These are phyloP conservation scores for Ricordea florida DNA, from an alignment of 92 coral and sea anemone genomes.

Conservation along the genomic window DNA sequence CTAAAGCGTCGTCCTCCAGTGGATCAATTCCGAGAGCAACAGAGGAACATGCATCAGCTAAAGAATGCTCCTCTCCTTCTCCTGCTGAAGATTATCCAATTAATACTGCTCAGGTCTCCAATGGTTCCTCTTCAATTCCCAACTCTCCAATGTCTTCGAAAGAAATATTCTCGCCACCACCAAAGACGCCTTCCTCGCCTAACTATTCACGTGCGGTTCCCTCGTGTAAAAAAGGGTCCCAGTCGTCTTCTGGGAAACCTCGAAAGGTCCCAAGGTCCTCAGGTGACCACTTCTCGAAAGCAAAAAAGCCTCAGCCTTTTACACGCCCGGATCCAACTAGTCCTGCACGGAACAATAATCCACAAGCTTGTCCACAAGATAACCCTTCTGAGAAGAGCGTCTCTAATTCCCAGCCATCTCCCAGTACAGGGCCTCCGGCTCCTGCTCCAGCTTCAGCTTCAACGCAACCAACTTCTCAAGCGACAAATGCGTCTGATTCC, in stretches of 20 bases:
- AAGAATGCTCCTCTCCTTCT: not conserved
- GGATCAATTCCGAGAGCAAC: not conserved
- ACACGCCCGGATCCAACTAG: too few relatives aligned
- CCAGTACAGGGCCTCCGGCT: too few relatives aligned
- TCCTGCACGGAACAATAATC: too few relatives aligned
- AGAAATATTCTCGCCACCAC: constrained; percentile 3
- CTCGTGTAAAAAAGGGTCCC: not conserved
- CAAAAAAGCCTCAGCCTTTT: too few relatives aligned
- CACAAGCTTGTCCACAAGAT: too few relatives aligned
- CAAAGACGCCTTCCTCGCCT: constrained; percentile 12
- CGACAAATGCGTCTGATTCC: too few relatives aligned
- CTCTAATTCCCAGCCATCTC: too few relatives aligned
- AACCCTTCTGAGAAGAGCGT: too few relatives aligned
- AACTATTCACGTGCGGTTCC: not conserved
- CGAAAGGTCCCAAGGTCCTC: not conserved
- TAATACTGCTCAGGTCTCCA: not conserved
- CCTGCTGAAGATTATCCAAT: not conserved
- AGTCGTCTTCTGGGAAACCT: constrained; percentile 1
- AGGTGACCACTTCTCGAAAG: not conserved
- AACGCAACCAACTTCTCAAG: too few relatives aligned
- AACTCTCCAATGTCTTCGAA: constrained; percentile 2
- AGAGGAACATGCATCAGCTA: not conserved
- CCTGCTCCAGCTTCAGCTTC: too few relatives aligned
- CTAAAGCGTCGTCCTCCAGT: not conserved
- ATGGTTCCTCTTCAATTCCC: not conserved